Evolutionary conservation across 2,888 invertebrate genomes (phyloP).

Genomic region (Gasteruption jaculator): DNA sequence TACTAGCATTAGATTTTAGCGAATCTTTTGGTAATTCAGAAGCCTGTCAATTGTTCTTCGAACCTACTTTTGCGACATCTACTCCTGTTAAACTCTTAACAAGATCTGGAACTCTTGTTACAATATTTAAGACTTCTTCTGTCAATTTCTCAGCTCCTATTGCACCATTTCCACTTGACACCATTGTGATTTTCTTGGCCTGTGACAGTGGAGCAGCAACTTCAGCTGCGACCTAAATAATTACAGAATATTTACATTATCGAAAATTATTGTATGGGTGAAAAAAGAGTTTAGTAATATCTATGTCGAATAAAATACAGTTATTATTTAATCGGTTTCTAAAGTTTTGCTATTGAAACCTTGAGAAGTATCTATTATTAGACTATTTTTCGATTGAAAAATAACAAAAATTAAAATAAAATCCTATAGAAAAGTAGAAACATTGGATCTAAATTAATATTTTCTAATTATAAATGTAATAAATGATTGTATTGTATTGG

Average conservation of each 20-base stretch:
- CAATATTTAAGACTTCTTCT: constrained; percentile 89
- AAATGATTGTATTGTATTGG: too few species aligned
- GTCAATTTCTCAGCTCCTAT: constrained; percentile 93
- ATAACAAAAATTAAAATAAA: not conserved
- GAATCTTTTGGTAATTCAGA: too few species aligned
- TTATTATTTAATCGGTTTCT: not conserved
- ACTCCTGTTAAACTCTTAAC: constrained; percentile 92
- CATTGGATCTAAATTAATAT: too few species aligned
- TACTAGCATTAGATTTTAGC: too few species aligned
- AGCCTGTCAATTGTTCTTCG: constrained; percentile 16
- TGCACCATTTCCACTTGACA: constrained; percentile 86
- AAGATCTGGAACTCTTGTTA: constrained; percentile 85
- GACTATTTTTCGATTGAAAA: not conserved
- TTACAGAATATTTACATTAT: constrained; percentile 1
- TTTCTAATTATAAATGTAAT: too few species aligned
- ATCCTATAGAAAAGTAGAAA: too few species aligned
- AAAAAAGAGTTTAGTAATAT: not conserved
- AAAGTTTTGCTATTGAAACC: not conserved
- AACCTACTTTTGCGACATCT: constrained; percentile 77
- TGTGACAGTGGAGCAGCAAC: constrained; percentile 93
- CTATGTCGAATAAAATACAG: not conserved
- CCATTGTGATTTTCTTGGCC: constrained; percentile 94
- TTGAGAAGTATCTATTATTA: not conserved
- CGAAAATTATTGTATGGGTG: not conserved
- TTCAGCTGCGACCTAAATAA: constrained; percentile 83